Percentiles rank a stretch among this genome's conserved stretches.
phyloP scores from a whole-genome alignment of 1,140 invertebrate genomes.

The Rhagoletis pomonella region DNA sequence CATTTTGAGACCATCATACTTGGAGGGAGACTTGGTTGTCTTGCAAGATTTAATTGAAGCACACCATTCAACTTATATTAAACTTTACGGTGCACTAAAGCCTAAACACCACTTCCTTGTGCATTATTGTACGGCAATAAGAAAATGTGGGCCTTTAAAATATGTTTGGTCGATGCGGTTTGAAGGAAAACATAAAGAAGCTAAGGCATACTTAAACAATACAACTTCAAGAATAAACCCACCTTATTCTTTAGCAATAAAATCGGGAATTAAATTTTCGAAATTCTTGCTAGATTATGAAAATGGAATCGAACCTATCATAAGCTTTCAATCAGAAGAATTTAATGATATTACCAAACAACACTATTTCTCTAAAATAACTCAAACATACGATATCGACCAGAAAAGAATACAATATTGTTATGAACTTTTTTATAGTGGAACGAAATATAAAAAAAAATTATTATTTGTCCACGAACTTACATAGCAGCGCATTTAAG shows the following conservation, averaged over 20 bases:
- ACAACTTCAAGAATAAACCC: slow-evolving; percentile 52
- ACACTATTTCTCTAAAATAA: slow-evolving; percentile 30
- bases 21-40: slow-evolving; percentile 22
- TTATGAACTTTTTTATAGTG: slow-evolving; percentile 52
- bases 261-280: slow-evolving; percentile 53
- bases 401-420: background rate
- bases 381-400: slow-evolving; percentile 33
- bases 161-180: slow-evolving; percentile 52
- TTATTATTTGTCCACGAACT: too few species aligned
- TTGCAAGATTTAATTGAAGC: slow-evolving; percentile 49
- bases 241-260: slow-evolving; percentile 38
- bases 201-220: slow-evolving; percentile 47
- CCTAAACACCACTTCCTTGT: too few species aligned
- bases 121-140: too few species aligned
- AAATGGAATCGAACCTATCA: slow-evolving; percentile 10
- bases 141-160: too few species aligned
- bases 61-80: slow-evolving; percentile 52
- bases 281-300: slow-evolving; percentile 41
- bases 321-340: background rate
- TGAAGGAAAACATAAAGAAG: too few species aligned
- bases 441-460: slow-evolving; percentile 53
- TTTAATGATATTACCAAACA: slow-evolving; percentile 28
- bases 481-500: background rate
- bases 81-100: slow-evolving; percentile 53
- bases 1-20: slow-evolving; percentile 34